A percentile compares a stretch with the other conserved stretches of the same genome.
phyloP scores from a whole-genome alignment of 2,797 vertebrate species.

The Catamblyrhynchus diadema region DNA sequence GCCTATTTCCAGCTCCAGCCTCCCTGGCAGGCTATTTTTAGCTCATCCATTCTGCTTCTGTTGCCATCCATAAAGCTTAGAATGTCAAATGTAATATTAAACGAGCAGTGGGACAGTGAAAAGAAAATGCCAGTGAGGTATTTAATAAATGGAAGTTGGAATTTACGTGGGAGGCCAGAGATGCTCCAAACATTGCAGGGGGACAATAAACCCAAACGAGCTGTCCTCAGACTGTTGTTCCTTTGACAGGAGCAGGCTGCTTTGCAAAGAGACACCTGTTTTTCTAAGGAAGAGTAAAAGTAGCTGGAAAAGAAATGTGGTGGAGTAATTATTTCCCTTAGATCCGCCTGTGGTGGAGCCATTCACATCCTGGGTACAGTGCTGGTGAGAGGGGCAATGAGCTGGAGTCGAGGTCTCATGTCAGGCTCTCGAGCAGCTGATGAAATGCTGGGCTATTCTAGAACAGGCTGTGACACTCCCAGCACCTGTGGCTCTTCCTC shows the following conservation, averaged over 20 bases:
- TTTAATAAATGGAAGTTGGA: slow-evolving; percentile 69
- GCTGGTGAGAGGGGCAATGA: rapidly evolving
- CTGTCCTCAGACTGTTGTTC: background rate
- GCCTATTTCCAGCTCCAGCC: slow-evolving; percentile 64
- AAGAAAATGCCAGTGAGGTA: slow-evolving; percentile 73
- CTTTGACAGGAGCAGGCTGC: background rate
- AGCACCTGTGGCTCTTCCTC: background rate
- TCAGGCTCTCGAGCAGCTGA: background rate
- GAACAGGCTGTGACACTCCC: background rate
- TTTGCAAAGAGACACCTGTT: background rate
- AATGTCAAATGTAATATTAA: slow-evolving; percentile 77
- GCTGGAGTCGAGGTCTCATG: background rate
- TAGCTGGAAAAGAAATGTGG: background rate
- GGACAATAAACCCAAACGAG: background rate
- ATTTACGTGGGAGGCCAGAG: slow-evolving; percentile 50
- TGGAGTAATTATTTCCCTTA: background rate
- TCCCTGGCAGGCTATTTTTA: slow-evolving; percentile 76
- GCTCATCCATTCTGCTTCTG: slow-evolving; percentile 71
- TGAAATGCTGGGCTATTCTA: background rate
- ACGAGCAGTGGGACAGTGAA: slow-evolving; percentile 65
- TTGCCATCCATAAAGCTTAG: slow-evolving; percentile 76
- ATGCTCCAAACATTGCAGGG: background rate
- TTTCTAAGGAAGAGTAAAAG: background rate
- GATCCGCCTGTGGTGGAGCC: background rate
- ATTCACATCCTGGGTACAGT: rapidly evolving